Base-by-base conservation (phyloP, 2,888 invertebrate genomes). In the Synergus laeviventris region DNA sequence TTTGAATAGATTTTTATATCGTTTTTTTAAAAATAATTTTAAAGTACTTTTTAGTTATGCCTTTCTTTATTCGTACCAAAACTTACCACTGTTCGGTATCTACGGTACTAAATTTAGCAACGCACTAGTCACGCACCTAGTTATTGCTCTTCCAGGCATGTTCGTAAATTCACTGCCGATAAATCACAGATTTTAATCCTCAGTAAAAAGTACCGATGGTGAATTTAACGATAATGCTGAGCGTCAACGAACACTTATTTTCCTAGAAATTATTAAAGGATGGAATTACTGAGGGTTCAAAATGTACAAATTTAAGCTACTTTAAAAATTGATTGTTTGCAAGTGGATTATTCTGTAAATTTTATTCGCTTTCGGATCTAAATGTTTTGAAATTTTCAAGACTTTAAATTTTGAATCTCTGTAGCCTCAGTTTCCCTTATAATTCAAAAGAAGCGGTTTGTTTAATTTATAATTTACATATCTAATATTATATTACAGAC, bases 71-170 rank as follows among this genome's bases (percentile, higher is more conserved):
- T 70, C 70, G 70, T 70, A 49, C 45, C 9, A 49, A 16, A 31
- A 49, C 45, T 18, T n/a, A 70, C 45, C 70, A 49, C 70, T 70
- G 70, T 70, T 70, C 49, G 45, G 66, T 66, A 70, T 45, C 70
- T 70, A 31, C 49, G 70, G 70, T 70, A 70, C 49, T 70, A 70
- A 66, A 24, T 70, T 45, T 70, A 49, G 31, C 49, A 21, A 14
- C 31, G 31, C 70, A 70, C 45, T 70, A 49, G 12, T 45, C 31
- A 70, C 24, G n/a, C 70, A 49, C 31, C 9, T 70, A 42, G 18
- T 38, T 64, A 70, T 45, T 70, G 45, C 45, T 70, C 12, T 42
- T 1, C 12, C 5, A 64, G 45, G 45, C 31, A 49, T 70, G 0
- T 49, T 49, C 49, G 49, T 31, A 70, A 31, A 70, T 45, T 70